phyloP scores from a whole-genome alignment of 1,140 invertebrate genomes.

The Leptestheria dahalacensis region DNA sequence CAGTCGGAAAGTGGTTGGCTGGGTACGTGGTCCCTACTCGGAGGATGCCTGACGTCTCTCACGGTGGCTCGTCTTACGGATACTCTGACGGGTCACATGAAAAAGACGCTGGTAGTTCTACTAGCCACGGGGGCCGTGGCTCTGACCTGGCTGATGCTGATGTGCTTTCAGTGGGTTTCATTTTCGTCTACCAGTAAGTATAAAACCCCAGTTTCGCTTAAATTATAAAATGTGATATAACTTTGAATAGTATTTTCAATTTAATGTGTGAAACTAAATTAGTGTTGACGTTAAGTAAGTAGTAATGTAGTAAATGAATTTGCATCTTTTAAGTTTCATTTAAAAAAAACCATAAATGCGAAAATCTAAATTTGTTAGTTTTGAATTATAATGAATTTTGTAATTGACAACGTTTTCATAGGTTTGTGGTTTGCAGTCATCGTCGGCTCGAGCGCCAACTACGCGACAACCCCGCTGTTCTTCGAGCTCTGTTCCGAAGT shows the following conservation, averaged over 20 bases:
- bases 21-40: constrained; percentile 28
- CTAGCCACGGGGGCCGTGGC: constrained; percentile 24
- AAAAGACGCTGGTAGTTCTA: constrained; percentile 24
- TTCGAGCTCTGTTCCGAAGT: constrained; percentile 33
- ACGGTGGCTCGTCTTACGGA: constrained; percentile 26
- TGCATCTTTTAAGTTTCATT: too few species aligned
- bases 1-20: constrained; percentile 22
- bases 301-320: too few species aligned
- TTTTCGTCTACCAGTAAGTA: neutral
- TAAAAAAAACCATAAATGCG: too few species aligned
- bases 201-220: too few species aligned
- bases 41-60: constrained; percentile 24
- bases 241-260: too few species aligned
- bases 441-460: constrained; percentile 29
- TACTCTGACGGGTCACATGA: constrained; percentile 26
- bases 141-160: constrained; percentile 28
- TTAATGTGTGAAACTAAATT: too few species aligned
- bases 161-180: constrained; percentile 4
- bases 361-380: too few species aligned
- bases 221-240: too few species aligned
- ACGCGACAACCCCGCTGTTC: constrained; percentile 32
- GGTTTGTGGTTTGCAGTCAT: constrained; percentile 25
- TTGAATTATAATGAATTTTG: too few species aligned
- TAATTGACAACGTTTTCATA: too few species aligned
- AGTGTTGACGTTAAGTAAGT: too few species aligned